These are phyloP conservation scores for Hemichromis elongatus DNA, from an alignment of 2,113 vertebrate species.

Conservation along the genomic window DNA sequence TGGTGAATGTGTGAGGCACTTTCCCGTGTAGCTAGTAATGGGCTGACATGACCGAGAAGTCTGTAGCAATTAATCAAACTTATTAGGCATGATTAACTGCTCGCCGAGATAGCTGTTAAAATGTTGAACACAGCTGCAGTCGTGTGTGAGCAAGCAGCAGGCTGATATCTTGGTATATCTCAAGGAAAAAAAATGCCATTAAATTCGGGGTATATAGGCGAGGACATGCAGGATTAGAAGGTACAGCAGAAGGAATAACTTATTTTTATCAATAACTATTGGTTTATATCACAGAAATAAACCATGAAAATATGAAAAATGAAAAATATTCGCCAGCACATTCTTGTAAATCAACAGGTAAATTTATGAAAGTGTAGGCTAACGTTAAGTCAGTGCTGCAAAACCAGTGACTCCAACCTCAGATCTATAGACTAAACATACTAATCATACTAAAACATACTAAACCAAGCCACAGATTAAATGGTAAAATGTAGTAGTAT, in stretches of 20 bases:
- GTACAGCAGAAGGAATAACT: not conserved
- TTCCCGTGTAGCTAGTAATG: not conserved
- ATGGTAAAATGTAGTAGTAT: not conserved
- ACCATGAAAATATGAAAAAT: not conserved
- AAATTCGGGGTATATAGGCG: not conserved
- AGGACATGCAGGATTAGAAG: not conserved
- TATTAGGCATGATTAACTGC: not conserved
- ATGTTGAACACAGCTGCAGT: not conserved
- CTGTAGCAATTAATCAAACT: not conserved
- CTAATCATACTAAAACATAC: too few species aligned
- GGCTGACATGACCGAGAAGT: not conserved
- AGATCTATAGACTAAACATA: not conserved
- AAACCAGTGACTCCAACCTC: not conserved
- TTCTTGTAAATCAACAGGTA: not conserved
- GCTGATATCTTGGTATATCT: not conserved
- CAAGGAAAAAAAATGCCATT: not conserved
- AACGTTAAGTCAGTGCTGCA: not conserved
- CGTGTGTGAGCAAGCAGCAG: not conserved
- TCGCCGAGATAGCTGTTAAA: not conserved
- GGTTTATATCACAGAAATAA: not conserved
- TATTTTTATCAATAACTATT: not conserved
- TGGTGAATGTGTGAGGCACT: not conserved
- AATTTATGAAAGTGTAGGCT: not conserved
- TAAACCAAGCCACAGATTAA: fast-evolving
- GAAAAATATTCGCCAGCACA: not conserved